Base-by-base conservation (phyloP, 1,140 invertebrate species). In the Phymastichus coffea region DNA sequence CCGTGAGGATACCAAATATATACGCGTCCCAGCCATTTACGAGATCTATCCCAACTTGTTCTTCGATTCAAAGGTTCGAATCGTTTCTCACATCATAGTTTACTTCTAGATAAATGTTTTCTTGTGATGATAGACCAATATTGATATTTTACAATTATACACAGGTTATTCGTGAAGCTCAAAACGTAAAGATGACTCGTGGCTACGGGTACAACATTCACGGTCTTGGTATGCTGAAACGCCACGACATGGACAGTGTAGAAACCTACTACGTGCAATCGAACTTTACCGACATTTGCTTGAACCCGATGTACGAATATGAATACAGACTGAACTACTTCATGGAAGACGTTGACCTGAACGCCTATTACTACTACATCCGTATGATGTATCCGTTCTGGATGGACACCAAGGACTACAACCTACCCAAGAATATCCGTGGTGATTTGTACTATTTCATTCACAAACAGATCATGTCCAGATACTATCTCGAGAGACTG, bases 261-360 rank as follows among this genome's bases (percentile, higher is more conserved):
- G 73, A 78, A 28, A 70, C 66, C 7, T 75, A 70, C 64, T 43
- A 75, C 52, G 70, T 80, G 46, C 69, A 73, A 51, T 63, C 72
- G 25, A 81, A 80, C 56, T 76, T 74, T 57, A 69, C 71, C 12
- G 63, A 64, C n/a, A 55, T 43, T 14, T 76, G 69, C 52, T 66
- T 66, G 28, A 68, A 63, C n/a, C 47, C 66, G 2, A 43, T 44
- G n/a, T 28, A 65, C 9, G n/a, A n/a, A n/a, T n/a, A 79, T 2
- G 86, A 91, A 66, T 81, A 85, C 67, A 81, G 80, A 57, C 63
- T 91, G 17, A 80, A 85, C 25, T 91, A 92, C 79, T 90, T 88
- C 76, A 87, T 84, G 25, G 86, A 91, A 66, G 89, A 89, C 68
- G 77, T 86, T 58, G 83, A 84, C 40, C 74, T 88, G 47, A 91